Evolutionary conservation across 2,797 vertebrate species (phyloP).

Genomic region (Capromys pilorides): DNA sequence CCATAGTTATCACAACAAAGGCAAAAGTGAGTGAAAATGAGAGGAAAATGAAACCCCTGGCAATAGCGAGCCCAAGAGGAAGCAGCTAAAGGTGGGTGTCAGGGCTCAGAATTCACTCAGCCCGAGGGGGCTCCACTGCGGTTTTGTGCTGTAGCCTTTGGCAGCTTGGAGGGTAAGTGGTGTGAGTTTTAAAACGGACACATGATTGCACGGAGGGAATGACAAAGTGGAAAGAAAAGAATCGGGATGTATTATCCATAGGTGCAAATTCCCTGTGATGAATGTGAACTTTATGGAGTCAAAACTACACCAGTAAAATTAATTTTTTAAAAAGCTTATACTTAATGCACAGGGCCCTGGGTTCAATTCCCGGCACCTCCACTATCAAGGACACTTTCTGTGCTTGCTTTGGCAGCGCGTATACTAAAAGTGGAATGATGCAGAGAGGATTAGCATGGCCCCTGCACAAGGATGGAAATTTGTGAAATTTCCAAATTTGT

Average conservation of each 20-base stretch:
- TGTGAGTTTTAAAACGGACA: background rate
- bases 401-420: too few relatives aligned
- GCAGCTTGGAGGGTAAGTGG: background rate
- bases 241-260: background rate
- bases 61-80: background rate
- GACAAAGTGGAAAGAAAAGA: background rate
- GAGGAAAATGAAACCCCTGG: background rate
- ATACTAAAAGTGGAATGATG: too few relatives aligned
- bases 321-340: too few relatives aligned
- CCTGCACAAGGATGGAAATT: too few relatives aligned
- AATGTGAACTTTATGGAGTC: background rate
- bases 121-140: background rate
- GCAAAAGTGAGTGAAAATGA: background rate
- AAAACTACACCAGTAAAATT: background rate
- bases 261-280: background rate
- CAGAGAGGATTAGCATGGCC: too few relatives aligned
- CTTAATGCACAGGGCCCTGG: too few relatives aligned
- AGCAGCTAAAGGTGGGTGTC: background rate
- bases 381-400: too few relatives aligned
- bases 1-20: background rate
- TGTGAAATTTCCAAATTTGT: too few relatives aligned
- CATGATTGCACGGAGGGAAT: background rate
- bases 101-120: background rate
- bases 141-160: background rate
- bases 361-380: too few relatives aligned